Base-by-base conservation (phyloP, 2,888 invertebrate genomes). In the Lithodes maja region DNA sequence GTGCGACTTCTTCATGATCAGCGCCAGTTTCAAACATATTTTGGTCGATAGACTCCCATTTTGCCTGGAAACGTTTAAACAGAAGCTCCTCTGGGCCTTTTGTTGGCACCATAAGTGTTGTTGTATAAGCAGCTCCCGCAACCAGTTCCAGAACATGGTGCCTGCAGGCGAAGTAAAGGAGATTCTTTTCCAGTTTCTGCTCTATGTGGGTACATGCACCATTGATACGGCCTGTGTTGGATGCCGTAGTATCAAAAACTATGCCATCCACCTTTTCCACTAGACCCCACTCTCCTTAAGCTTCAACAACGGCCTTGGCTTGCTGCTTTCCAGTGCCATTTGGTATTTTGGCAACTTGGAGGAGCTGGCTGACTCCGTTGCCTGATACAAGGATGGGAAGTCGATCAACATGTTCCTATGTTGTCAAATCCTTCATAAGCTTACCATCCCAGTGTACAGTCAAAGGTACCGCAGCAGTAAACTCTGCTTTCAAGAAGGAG, bases 401-500 rank as follows among this genome's bases (percentile, higher is more conserved):
- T 71, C 3, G 71, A 71, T 71, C 71, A 71, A 71, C 71, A 71
- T 71, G 71, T 9, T 79, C 50, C 79, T 79, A 12, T 79, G 52
- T 53, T 52, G 79, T 79, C 52, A 79, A 12, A 52, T 79, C 79
- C 15, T 52, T 9, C 50, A 79, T 52, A 9, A 79, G 79, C n/a
- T 79, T 79, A 52, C 79, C 79, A 79, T 79, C 79, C 79, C 50
- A 79, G 79, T 79, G 79, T 79, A 79, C 79, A 53, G 33, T 79
- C 9, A 79, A 53, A 9, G 79, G 79, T 53, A 79, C 49, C 3
- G 7, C 79, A 53, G 79, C 50, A 52, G 79, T 9, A 79, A 3
- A 79, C n/a, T 79, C 79, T 15, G 3, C 79, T 53, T 79, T 79
- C 17, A 79, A 33, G n/a, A 33, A 50, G 2, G 12, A 12, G 2